These are phyloP conservation scores for Acanthurus leucopareius DNA, from an alignment of 2,797 vertebrate genomes.

Conservation along the genomic window DNA sequence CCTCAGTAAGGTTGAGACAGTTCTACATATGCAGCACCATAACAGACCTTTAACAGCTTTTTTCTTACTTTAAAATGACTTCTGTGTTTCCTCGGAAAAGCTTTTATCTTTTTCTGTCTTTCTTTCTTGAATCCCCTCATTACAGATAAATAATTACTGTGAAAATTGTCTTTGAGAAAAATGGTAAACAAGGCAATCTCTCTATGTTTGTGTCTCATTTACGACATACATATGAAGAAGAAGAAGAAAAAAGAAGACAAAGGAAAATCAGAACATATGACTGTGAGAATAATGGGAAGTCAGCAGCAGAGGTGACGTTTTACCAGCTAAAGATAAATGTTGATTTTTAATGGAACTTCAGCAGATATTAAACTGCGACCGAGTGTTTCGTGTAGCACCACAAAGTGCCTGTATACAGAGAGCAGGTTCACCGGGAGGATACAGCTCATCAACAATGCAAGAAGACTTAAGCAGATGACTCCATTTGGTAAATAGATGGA, in stretches of 20 bases:
- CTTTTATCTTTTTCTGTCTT: background rate
- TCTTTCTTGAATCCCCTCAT: background rate
- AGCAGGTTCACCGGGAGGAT: conserved; percentile 48
- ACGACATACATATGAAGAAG: no score
- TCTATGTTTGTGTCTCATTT: no score
- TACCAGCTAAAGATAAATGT: background rate
- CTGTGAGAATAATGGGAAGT: background rate
- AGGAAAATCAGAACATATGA: background rate
- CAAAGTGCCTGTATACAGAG: conserved; percentile 8
- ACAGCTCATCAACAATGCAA: conserved; percentile 22
- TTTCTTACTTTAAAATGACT: background rate
- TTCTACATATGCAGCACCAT: no score
- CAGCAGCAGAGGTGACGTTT: background rate
- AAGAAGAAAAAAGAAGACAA: background rate
- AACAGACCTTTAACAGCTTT: background rate
- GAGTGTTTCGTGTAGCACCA: background rate
- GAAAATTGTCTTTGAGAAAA: no score
- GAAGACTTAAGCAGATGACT: conserved; percentile 23
- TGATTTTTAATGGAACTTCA: conserved; percentile 16
- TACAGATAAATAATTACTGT: no score
- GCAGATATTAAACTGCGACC: conserved; percentile 12
- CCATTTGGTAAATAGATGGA: conserved; percentile 24
- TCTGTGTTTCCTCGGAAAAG: background rate
- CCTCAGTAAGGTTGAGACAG: no score
- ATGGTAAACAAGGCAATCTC: no score